A percentile compares a stretch with the other conserved stretches of the same genome.
phyloP scores from a whole-genome alignment of 2,797 vertebrate genomes.

The Chloroceryle amazona region DNA sequence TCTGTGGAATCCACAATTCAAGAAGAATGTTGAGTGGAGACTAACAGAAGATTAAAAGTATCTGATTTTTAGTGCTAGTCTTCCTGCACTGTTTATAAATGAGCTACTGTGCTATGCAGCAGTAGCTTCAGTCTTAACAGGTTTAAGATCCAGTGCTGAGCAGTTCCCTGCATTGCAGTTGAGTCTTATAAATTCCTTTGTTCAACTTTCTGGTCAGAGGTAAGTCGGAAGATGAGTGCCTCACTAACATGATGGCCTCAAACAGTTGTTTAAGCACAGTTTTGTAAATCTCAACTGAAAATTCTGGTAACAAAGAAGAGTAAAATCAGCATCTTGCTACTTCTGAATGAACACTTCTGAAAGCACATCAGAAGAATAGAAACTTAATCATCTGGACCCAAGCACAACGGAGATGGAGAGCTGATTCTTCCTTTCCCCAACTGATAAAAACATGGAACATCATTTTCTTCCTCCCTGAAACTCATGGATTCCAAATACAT shows the following conservation, averaged over 20 bases:
- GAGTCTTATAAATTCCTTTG: neutral
- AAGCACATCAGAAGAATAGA: neutral
- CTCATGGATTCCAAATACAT: neutral
- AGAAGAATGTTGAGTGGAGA: neutral
- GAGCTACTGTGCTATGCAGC: neutral
- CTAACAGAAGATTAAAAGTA: neutral
- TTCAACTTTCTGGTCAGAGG: neutral
- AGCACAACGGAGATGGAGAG: neutral
- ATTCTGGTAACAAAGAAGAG: neutral
- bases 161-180: neutral
- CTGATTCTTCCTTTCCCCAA: neutral
- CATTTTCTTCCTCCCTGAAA: neutral
- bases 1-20: neutral
- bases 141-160: neutral
- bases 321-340: neutral
- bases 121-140: neutral
- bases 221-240: neutral
- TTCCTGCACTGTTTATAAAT: conserved; percentile 2
- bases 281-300: neutral
- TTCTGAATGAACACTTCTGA: neutral
- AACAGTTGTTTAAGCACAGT: neutral
- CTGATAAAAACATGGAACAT: neutral
- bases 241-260: neutral
- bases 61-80: neutral
- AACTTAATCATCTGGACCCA: neutral